Conservation (phyloP, 2,888 invertebrate genomes). For the Cyclophora punctaria region DNA sequence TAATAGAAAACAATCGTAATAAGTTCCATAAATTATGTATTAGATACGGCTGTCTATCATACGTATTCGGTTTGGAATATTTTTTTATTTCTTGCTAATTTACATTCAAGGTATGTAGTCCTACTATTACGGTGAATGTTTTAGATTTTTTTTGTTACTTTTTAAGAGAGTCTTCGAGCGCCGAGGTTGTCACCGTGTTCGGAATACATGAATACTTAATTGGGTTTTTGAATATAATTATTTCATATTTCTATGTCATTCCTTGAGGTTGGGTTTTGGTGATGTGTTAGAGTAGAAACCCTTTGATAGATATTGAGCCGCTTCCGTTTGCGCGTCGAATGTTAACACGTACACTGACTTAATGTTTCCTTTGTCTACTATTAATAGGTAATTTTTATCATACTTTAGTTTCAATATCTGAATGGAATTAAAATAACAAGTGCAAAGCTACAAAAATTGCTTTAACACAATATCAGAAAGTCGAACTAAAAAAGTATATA, state of each 20-base stretch:
- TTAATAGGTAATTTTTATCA: no score
- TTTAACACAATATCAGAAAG: no score
- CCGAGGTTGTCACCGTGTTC: conserved; percentile 43
- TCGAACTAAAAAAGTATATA: no score
- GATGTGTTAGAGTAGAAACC: conserved; percentile 18
- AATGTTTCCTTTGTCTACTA: no score
- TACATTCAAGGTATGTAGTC: conserved; percentile 55
- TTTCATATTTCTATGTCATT: conserved; percentile 26
- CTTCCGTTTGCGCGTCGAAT: conserved; percentile 23
- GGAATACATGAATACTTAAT: conserved; percentile 62
- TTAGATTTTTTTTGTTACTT: conserved; percentile 35
- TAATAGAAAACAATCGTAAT: conserved; percentile 58
- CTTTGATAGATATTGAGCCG: conserved; percentile 1
- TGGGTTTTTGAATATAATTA: conserved; percentile 44
- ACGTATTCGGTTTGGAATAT: conserved; percentile 34
- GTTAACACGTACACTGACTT: not conserved
- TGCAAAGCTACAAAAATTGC: no score
- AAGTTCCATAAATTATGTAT: conserved; percentile 48
- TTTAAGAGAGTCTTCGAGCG: conserved; percentile 35
- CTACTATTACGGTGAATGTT: conserved; percentile 43
- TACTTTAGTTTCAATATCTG: no score
- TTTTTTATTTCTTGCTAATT: conserved; percentile 49
- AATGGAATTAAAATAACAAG: no score
- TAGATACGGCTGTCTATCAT: conserved; percentile 52
- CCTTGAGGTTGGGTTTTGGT: conserved; percentile 19